These are phyloP conservation scores for Coptodon rendalli DNA, from an alignment of 2,113 vertebrate species.

Conservation along the genomic window DNA sequence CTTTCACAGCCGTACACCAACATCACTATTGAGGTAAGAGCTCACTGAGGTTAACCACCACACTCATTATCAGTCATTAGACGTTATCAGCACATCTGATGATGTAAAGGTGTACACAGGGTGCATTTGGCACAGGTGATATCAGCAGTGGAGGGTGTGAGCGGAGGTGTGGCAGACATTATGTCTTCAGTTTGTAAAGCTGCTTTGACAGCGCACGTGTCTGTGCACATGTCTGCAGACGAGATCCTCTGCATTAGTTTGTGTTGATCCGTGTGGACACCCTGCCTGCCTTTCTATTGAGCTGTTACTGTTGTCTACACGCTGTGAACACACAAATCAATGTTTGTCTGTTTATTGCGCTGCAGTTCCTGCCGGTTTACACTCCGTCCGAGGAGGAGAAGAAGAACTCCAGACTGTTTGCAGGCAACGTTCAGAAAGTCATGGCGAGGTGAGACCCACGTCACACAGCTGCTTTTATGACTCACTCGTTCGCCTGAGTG, in stretches of 20 bases:
- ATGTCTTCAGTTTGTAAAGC: background rate
- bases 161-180: background rate
- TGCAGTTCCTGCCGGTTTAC: constrained; percentile 85
- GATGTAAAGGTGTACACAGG: background rate
- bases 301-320: background rate
- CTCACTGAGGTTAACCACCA: background rate
- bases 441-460: constrained; percentile 80
- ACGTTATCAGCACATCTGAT: background rate
- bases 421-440: constrained; percentile 83
- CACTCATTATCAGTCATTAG: background rate
- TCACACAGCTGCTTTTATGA: background rate
- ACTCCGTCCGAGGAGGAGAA: constrained; percentile 78
- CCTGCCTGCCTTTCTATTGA: background rate
- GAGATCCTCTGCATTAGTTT: background rate
- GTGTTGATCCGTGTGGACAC: background rate
- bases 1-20: constrained; percentile 78
- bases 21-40: constrained; percentile 79
- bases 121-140: background rate
- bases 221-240: background rate
- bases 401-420: constrained; percentile 77
- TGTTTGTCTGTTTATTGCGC: background rate
- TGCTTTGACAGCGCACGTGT: background rate
- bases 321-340: background rate
- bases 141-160: background rate
- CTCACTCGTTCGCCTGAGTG: background rate